Base-by-base conservation (phyloP, 2,888 invertebrate genomes). In the Carpatolechia fugitivella region DNA sequence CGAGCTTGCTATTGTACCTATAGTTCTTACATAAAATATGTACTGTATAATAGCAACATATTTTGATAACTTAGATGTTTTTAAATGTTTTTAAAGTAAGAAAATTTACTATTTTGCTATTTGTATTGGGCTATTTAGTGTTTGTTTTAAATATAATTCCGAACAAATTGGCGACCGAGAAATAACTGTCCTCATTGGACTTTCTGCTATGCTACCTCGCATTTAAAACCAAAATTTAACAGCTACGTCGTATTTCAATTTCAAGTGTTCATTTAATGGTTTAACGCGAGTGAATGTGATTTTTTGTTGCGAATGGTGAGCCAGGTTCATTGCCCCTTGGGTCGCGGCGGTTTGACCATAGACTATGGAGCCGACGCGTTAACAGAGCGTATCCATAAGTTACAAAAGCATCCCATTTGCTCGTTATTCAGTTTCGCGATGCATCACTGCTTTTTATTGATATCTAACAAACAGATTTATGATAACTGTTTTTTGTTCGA, bases 361-460 rank as follows among this genome's bases (percentile, higher is more conserved):
- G 78, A 76, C 74, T 75, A 76, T 70, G 62, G 58, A 59, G 70
- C 66, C 7, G 18, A 69, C 67, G 62, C 60, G 72, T 80, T 78
- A 82, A 80, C 82, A 83, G 83, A 83, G 81, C 82, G 70, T 76
- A 76, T 74, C 80, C 76, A 77, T 76, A 75, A 73, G 76, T 68
- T 68, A 78, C 72, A 76, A 75, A 77, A 72, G 75, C 74, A 68
- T 74, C 65, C 66, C 69, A 76, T 77, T 78, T 72, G 70, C 68
- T 68, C 65, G 75, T 74, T 76, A 69, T 70, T 68, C 63, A 58
- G 66, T 72, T 72, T 74, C 62, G 73, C 68, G 70, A 76, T 72
- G 78, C 77, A 70, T 78, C 80, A 77, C 69, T 70, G 69, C 64
- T 71, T 76, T 75, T 75, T 69, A 70, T 72, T 70, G 70, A 70